These are phyloP conservation scores for Brachionus rubens DNA, from an alignment of 1,140 invertebrate genomes.

Conservation along the genomic window DNA sequence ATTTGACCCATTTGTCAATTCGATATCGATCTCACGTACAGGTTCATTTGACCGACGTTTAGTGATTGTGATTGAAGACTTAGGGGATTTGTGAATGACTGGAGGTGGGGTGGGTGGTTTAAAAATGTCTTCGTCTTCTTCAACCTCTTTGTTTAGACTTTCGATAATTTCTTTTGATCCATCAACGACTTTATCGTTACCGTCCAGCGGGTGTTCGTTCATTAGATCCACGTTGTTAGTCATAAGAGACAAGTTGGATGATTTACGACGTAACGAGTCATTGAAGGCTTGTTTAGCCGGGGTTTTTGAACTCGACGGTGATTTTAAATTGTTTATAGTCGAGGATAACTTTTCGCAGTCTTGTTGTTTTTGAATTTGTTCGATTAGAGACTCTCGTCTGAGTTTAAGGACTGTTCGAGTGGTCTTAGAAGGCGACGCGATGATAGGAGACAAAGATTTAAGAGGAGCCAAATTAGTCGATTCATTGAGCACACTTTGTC, in stretches of 20 bases:
- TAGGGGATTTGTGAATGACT: not conserved
- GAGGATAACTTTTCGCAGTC: not conserved
- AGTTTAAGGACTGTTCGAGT: not conserved
- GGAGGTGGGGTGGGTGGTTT: slow-evolving; percentile 13
- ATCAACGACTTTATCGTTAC: too few species aligned
- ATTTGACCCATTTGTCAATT: not conserved
- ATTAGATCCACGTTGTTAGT: too few species aligned
- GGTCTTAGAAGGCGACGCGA: not conserved
- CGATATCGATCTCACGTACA: not conserved
- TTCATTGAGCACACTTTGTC: not conserved
- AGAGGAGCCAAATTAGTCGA: not conserved
- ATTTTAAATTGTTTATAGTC: too few species aligned
- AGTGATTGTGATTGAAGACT: slow-evolving; percentile 8
- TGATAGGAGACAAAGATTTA: not conserved
- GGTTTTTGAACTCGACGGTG: too few species aligned
- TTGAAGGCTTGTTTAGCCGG: too few species aligned
- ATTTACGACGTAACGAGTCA: too few species aligned
- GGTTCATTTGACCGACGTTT: not conserved
- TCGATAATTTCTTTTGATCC: not conserved
- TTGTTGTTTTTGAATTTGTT: not conserved
- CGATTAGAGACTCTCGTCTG: not conserved
- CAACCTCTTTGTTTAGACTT: not conserved
- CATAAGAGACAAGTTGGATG: too few species aligned
- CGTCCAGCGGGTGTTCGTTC: too few species aligned
- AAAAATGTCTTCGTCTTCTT: not conserved